Conservation (phyloP, 2,113 vertebrate species). For the Halichoeres trimaculatus region DNA sequence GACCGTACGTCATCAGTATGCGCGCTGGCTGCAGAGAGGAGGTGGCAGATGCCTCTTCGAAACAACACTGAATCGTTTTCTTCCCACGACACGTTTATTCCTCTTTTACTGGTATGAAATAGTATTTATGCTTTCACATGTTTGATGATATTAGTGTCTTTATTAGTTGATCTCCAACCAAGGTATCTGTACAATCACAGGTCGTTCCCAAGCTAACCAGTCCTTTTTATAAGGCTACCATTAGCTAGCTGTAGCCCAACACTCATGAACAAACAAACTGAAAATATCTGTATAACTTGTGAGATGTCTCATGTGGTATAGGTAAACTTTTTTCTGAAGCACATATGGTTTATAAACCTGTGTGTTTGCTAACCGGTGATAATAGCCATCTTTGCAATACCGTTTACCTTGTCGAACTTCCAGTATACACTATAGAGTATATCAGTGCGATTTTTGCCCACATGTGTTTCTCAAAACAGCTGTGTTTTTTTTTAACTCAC, state of each 20-base stretch:
- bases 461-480: not conserved
- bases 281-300: not conserved
- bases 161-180: not conserved
- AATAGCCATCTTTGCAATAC: not conserved
- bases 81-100: slow-evolving; percentile 21
- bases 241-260: slow-evolving; percentile 43
- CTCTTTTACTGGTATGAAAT: slow-evolving; percentile 61
- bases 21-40: slow-evolving; percentile 50
- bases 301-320: not conserved
- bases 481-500: not conserved
- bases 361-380: not conserved
- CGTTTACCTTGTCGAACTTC: not conserved
- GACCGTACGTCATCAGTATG: slow-evolving; percentile 61
- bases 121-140: not conserved
- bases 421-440: not conserved
- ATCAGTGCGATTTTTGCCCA: too few relatives aligned
- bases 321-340: not conserved
- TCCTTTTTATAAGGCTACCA: slow-evolving; percentile 23
- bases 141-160: not conserved
- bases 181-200: fast-evolving
- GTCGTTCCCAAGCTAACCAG: not conserved
- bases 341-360: not conserved
- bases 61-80: slow-evolving; percentile 38
- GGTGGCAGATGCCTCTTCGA: slow-evolving; percentile 67
- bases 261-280: slow-evolving; percentile 4